Conservation (phyloP, 1,140 invertebrate species). For the Bilobella aurantiaca region DNA sequence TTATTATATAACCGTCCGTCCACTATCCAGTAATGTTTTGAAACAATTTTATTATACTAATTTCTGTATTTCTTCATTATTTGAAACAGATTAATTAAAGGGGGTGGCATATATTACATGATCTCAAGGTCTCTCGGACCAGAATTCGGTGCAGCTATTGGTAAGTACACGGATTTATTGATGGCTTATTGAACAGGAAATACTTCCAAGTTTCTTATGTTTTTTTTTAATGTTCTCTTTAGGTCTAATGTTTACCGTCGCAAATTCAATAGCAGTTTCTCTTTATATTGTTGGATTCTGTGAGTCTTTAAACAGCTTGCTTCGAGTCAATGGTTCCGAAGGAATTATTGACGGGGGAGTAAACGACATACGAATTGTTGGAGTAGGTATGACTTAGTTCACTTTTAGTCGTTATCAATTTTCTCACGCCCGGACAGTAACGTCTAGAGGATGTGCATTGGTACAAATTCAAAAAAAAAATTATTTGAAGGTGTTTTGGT, state of each 20-base stretch:
- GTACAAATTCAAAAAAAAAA: too few species aligned
- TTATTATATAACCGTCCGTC: too few species aligned
- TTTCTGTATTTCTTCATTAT: too few species aligned
- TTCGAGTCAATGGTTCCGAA: constrained; percentile 34
- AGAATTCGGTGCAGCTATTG: constrained; percentile 56
- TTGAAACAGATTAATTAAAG: constrained; percentile 49
- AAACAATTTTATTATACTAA: too few species aligned
- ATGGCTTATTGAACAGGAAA: neutral
- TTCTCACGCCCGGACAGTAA: too few species aligned
- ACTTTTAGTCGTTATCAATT: too few species aligned
- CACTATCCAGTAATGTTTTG: too few species aligned
- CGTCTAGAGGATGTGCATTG: too few species aligned
- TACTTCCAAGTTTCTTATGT: neutral
- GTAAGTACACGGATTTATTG: constrained; percentile 27
- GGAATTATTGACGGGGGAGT: constrained; percentile 38
- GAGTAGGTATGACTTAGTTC: constrained; percentile 36
- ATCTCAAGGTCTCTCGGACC: constrained; percentile 54
- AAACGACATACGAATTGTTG: constrained; percentile 43
- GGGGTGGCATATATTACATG: constrained; percentile 52
- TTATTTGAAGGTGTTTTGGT: constrained; percentile 34
- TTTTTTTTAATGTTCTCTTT: constrained; percentile 2
- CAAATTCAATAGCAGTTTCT: constrained; percentile 53
- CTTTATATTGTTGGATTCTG: constrained; percentile 57
- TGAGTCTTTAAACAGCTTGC: constrained; percentile 47
- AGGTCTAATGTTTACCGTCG: constrained; percentile 52